Evolutionary conservation across 1,140 invertebrate genomes (phyloP).

Genomic region (Drosophila melanogaster): DNA sequence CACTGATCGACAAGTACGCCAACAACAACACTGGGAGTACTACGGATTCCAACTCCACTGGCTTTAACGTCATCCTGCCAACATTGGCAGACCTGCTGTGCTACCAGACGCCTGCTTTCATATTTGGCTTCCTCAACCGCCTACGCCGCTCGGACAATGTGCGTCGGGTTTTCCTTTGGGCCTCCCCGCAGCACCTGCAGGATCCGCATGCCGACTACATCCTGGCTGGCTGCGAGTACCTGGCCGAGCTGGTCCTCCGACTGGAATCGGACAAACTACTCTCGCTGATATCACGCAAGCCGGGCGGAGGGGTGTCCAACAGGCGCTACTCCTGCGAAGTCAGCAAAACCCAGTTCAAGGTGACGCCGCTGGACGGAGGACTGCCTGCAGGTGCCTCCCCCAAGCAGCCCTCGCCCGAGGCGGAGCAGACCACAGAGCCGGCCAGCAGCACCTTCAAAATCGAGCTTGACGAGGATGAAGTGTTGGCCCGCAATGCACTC

Average conservation of each 20-base stretch:
- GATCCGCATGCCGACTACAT: conserved; percentile 61
- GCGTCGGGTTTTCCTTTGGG: conserved; percentile 74
- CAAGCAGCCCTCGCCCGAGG: conserved; percentile 12
- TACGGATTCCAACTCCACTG: conserved; percentile 14
- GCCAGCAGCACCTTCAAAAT: conserved; percentile 79
- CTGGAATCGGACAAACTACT: conserved; percentile 54
- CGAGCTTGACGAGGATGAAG: conserved; percentile 78
- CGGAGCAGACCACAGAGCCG: conserved; percentile 12
- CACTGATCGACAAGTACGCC: conserved; percentile 51
- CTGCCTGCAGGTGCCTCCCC: background rate
- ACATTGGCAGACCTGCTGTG: conserved; percentile 69
- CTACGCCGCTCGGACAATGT: conserved; percentile 65
- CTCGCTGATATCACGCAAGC: conserved; percentile 62
- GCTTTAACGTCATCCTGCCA: conserved; percentile 70
- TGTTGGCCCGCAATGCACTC: conserved; percentile 79
- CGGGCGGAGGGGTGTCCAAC: conserved; percentile 60
- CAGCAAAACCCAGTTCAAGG: conserved; percentile 63
- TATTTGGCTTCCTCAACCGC: conserved; percentile 67
- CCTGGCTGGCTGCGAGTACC: conserved; percentile 71
- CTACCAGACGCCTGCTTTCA: conserved; percentile 60
- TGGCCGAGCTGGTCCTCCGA: conserved; percentile 69
- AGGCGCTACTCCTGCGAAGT: conserved; percentile 66
- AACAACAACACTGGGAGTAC: conserved; percentile 22
- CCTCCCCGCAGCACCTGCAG: conserved; percentile 52
- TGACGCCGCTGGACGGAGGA: conserved; percentile 36